Evolutionary conservation across 2,888 invertebrate species (phyloP).

Genomic region (Lithophane socia): DNA sequence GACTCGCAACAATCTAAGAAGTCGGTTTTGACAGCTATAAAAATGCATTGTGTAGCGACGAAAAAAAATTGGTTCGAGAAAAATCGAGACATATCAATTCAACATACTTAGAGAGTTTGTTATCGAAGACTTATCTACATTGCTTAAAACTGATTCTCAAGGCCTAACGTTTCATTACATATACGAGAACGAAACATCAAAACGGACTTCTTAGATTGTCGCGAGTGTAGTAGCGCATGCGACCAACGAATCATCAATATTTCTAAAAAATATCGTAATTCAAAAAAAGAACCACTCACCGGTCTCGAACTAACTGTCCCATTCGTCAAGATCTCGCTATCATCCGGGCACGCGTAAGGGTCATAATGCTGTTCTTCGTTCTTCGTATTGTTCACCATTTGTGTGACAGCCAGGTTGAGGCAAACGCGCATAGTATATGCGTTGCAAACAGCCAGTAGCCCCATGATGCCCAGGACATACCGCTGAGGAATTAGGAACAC

Average conservation of each 20-base stretch:
- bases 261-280: background rate
- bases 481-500: slow-evolving; percentile 92
- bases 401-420: slow-evolving; percentile 93
- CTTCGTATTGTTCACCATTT: slow-evolving; percentile 90
- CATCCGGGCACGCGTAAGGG: slow-evolving; percentile 85
- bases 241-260: background rate
- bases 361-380: slow-evolving; percentile 78
- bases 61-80: too few species aligned
- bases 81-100: too few species aligned
- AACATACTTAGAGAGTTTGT: too few species aligned
- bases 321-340: slow-evolving; percentile 78
- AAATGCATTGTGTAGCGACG: too few species aligned
- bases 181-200: too few species aligned
- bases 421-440: slow-evolving; percentile 94
- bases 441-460: slow-evolving; percentile 93
- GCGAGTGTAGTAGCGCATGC: too few species aligned
- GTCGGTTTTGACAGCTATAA: too few species aligned
- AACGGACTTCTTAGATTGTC: too few species aligned
- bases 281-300: slow-evolving; percentile 71
- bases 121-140: too few species aligned
- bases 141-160: too few species aligned
- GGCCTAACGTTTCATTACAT: too few species aligned
- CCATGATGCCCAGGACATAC: slow-evolving; percentile 93
- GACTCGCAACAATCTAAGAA: too few species aligned
- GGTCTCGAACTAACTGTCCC: slow-evolving; percentile 81